Percentiles rank a stretch among this genome's conserved stretches.
These are phyloP conservation scores for Drosophila trapezifrons DNA, from an alignment of 1,140 invertebrate genomes.

Conservation along the genomic window DNA sequence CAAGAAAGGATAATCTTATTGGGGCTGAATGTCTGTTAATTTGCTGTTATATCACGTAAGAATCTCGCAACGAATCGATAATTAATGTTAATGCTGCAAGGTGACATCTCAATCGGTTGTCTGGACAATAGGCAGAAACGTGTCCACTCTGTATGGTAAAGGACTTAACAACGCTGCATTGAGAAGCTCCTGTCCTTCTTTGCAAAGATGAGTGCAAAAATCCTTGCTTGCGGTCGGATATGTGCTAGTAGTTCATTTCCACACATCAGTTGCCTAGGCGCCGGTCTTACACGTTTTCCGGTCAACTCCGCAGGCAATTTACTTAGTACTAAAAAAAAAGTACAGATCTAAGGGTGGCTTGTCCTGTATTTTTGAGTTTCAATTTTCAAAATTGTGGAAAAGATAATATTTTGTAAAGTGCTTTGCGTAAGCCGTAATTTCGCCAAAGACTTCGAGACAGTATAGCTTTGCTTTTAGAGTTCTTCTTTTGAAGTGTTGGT, in stretches of 20 bases:
- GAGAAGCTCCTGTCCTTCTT: constrained; percentile 4
- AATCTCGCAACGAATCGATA: constrained; percentile 57
- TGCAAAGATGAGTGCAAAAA: constrained; percentile 31
- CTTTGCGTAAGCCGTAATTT: too few species aligned
- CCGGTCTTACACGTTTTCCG: constrained; percentile 22
- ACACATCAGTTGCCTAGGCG: constrained; percentile 52
- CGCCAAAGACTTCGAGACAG: too few species aligned
- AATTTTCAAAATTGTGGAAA: neutral
- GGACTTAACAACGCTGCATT: constrained; percentile 49
- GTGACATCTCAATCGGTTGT: constrained; percentile 72
- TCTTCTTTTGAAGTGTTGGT: too few species aligned
- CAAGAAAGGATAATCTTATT: constrained; percentile 58
- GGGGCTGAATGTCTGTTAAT: constrained; percentile 61
- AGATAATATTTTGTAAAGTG: too few species aligned
- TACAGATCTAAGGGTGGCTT: constrained; percentile 1
- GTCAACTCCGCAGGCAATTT: constrained; percentile 28
- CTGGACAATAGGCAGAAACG: constrained; percentile 26
- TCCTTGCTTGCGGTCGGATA: constrained; percentile 33
- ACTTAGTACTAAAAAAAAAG: constrained; percentile 1
- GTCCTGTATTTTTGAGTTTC: neutral
- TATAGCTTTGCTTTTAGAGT: too few species aligned
- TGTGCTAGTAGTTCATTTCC: neutral
- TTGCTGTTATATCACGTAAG: constrained; percentile 77
- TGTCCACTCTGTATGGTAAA: constrained; percentile 42
- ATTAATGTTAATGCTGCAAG: constrained; percentile 70